These are phyloP conservation scores for Nothobranchius furzeri DNA, from an alignment of 2,113 vertebrate species.

Conservation along the genomic window DNA sequence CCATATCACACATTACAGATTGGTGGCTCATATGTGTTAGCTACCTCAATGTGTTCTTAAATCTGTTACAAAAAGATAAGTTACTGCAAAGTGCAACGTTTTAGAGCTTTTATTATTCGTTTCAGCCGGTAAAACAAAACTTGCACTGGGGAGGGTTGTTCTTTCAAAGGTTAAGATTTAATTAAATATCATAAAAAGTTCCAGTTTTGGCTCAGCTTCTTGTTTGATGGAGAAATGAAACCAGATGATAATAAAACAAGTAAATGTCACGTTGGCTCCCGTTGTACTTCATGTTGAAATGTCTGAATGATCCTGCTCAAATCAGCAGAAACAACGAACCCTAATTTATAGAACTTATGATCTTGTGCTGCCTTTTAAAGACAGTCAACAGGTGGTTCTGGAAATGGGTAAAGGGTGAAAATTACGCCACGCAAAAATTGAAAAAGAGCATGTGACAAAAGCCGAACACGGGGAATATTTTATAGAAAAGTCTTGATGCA, in stretches of 20 bases:
- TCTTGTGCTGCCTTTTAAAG: not conserved
- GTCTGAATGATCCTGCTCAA: slow-evolving; percentile 37
- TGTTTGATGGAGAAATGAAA: slow-evolving; percentile 38
- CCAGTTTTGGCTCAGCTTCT: slow-evolving; percentile 7
- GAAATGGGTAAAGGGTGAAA: not conserved
- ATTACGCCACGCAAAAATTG: not conserved
- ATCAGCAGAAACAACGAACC: slow-evolving; percentile 23
- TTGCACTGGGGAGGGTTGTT: slow-evolving; percentile 21
- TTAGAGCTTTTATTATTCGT: not conserved
- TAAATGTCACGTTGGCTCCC: slow-evolving; percentile 64
- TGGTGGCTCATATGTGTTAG: not conserved
- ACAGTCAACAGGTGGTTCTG: too few relatives aligned
- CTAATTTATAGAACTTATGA: not conserved
- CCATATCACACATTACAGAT: too few relatives aligned
- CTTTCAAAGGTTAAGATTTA: slow-evolving; percentile 38
- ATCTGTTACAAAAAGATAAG: not conserved
- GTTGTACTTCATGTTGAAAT: slow-evolving; percentile 52
- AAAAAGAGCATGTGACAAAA: not conserved
- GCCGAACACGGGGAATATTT: slow-evolving; percentile 10
- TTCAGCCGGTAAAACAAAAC: slow-evolving; percentile 12
- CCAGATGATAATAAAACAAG: slow-evolving; percentile 38
- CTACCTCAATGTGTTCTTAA: not conserved
- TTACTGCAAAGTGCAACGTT: not conserved
- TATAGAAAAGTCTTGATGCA: too few relatives aligned
- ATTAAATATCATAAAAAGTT: slow-evolving; percentile 26